Evolutionary conservation across 2,888 invertebrate species (phyloP).

Genomic region (Andricus curvator): DNA sequence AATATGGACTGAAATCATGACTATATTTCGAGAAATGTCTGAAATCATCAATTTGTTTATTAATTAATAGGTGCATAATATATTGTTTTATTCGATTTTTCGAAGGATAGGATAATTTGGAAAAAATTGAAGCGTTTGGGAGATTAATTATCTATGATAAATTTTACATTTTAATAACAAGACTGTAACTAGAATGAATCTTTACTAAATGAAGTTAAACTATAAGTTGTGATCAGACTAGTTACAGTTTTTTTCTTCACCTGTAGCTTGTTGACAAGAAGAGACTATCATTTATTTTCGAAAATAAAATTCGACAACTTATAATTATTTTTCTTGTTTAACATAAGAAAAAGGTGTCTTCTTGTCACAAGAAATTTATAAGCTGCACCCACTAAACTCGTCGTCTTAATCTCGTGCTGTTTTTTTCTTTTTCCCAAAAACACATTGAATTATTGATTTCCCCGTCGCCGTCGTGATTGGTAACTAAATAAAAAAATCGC

Average conservation of each 20-base stretch:
- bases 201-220: not conserved
- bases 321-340: not conserved
- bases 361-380: conserved; percentile 48
- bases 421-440: conserved; percentile 58
- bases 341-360: conserved; percentile 39
- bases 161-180: conserved; percentile 8
- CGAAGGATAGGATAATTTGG: too few relatives aligned
- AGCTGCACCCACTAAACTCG: conserved; percentile 48
- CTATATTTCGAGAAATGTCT: too few relatives aligned
- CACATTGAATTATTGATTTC: conserved; percentile 70
- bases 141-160: not conserved
- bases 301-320: not conserved
- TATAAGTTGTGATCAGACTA: not conserved
- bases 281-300: not conserved
- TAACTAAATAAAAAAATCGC: conserved; percentile 41
- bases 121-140: too few relatives aligned
- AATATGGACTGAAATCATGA: too few relatives aligned
- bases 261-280: conserved; percentile 12
- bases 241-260: not conserved
- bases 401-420: conserved; percentile 60
- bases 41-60: too few relatives aligned
- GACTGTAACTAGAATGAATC: not conserved
- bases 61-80: too few relatives aligned
- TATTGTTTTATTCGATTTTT: not conserved
- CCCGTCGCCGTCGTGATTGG: conserved; percentile 41